These are phyloP conservation scores for Sarcophaga caerulescens DNA, from an alignment of 2,888 invertebrate genomes.

Conservation along the genomic window DNA sequence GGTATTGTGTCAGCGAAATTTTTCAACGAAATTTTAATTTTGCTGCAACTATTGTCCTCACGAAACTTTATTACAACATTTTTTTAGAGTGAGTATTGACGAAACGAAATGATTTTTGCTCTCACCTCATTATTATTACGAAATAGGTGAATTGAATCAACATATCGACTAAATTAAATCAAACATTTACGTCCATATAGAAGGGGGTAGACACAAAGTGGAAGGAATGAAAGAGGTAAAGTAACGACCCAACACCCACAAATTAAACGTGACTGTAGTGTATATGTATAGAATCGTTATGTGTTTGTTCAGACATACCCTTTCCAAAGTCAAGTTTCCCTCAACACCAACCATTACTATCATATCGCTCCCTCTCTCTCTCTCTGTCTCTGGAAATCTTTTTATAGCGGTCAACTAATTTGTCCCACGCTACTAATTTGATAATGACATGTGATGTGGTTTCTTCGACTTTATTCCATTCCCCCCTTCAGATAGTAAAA, in stretches of 20 bases:
- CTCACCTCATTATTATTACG: constrained; percentile 10
- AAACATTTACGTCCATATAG: background rate
- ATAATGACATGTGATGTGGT: constrained; percentile 50
- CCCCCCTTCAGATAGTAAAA: background rate
- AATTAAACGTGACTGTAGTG: constrained; percentile 47
- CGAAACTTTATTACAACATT: too few relatives aligned
- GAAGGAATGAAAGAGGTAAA: background rate
- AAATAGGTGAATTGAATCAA: constrained; percentile 53
- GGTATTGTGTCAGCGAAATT: too few relatives aligned
- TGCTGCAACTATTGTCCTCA: too few relatives aligned
- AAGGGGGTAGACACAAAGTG: background rate
- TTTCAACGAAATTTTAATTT: too few relatives aligned
- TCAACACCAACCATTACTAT: background rate
- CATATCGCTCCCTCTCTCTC: background rate
- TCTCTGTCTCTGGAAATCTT: background rate
- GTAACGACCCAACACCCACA: constrained; percentile 23
- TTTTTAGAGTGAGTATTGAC: background rate
- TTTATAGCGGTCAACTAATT: constrained; percentile 41
- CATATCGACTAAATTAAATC: constrained; percentile 26
- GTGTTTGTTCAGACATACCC: background rate
- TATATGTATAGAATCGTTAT: background rate
- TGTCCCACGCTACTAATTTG: constrained; percentile 61
- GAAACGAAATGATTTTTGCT: background rate
- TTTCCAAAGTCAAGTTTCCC: background rate
- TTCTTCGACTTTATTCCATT: background rate